Conservation (phyloP, 2,888 invertebrate genomes). For the Sisyra nigra region DNA sequence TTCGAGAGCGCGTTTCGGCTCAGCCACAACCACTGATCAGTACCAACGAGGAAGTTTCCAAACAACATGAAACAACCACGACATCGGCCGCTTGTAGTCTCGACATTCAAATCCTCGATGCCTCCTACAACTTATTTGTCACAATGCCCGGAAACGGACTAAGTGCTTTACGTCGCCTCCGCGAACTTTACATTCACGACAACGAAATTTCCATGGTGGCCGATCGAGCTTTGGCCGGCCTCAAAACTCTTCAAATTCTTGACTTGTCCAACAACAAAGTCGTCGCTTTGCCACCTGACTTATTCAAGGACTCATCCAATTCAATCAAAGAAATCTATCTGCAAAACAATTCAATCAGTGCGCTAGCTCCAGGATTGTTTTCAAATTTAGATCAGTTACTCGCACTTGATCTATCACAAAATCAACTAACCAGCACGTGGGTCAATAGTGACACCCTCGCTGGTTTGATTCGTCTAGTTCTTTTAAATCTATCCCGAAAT, state of each 20-base stretch:
- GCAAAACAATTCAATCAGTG: slow-evolving; percentile 81
- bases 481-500: slow-evolving; percentile 75
- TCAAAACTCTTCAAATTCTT: slow-evolving; percentile 67
- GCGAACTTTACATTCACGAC: slow-evolving; percentile 67
- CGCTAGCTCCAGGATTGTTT: slow-evolving; percentile 70
- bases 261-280: slow-evolving; percentile 85
- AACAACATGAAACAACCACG: slow-evolving; percentile 14
- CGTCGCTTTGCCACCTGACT: slow-evolving; percentile 67
- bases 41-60: slow-evolving; percentile 35
- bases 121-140: slow-evolving; percentile 72
- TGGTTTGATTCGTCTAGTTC: slow-evolving; percentile 73
- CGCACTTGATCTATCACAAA: slow-evolving; percentile 69
- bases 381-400: slow-evolving; percentile 69
- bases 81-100: slow-evolving; percentile 45
- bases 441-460: slow-evolving; percentile 72
- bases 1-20: slow-evolving; percentile 47
- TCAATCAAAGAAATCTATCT: slow-evolving; percentile 77
- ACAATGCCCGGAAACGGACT: slow-evolving; percentile 71
- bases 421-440: slow-evolving; percentile 76
- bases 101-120: slow-evolving; percentile 69
- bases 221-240: slow-evolving; percentile 64
- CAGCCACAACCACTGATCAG: slow-evolving; percentile 48
- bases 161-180: slow-evolving; percentile 58
- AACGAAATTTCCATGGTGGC: slow-evolving; percentile 82
- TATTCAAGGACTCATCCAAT: slow-evolving; percentile 64